Base-by-base conservation (phyloP, 37 sponge, comb jelly and placozoan genomes). In the Tethya wilhelma region DNA sequence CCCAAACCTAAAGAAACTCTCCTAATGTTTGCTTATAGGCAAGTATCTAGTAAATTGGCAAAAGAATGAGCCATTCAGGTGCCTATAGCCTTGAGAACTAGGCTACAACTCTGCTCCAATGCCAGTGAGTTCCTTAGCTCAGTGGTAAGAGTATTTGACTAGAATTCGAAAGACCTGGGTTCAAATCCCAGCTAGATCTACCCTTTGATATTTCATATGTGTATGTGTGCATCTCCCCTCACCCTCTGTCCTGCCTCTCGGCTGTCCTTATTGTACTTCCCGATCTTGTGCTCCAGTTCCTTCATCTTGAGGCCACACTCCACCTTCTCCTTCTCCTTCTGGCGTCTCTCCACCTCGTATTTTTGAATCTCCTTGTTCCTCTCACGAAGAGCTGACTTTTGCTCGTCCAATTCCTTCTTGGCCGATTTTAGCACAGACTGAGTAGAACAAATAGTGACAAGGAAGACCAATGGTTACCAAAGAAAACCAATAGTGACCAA, bases 211-310 rank as follows among this genome's bases (percentile, higher is more conserved):
- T 14, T 14, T 49, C 53, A 49, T 49, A 14, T 19, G 9, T 49
- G 53, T 49, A 49, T 14, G 14, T 32, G 77, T 32, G 62, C 8
- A 3, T 41, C 4, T 30, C 58, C 22, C 1, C 68, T 60, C 42
- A 85, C 95, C 82, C 37, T 92, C n/a, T 90, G 91, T 28, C 79
- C 81, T 14, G 97, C 98, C 17, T 98, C 98, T 68, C 73, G 75
- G 55, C 77, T 82, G 68, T 98, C 96, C 71, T 90, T 98, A 36
- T 87, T 82, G 44, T 81, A 59, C 58, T 83, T 95, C n/a, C 81
- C 55, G 0, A 96, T 64, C 67, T 79, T 86, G 88, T 98, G 99
- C 58, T 94, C 96, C 34, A 89, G 70, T 55, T 91, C 94, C 40
- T 94, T 96, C 17, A 86, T 33, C 73, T 91, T 71, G 11, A 96